Evolutionary conservation across 1,140 invertebrate genomes (phyloP).

Genomic region (Drosophila tani): DNA sequence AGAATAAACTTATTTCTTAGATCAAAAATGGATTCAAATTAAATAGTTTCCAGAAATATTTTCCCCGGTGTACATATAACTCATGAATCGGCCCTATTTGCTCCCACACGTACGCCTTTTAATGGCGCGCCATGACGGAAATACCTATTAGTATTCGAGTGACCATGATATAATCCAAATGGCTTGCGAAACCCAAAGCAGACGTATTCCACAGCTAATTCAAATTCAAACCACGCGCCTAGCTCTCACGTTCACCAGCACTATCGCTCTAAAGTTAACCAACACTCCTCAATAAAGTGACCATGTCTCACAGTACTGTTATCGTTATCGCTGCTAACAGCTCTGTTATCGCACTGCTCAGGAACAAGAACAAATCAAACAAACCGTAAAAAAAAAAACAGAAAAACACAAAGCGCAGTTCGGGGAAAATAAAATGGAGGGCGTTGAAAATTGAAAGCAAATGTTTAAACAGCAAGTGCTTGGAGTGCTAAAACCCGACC

Average conservation of each 20-base stretch:
- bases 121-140: conserved; percentile 73
- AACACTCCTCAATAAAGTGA: conserved; percentile 7
- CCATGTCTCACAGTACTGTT: neutral
- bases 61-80: conserved; percentile 22
- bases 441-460: conserved; percentile 25
- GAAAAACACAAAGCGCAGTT: conserved; percentile 21
- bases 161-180: conserved; percentile 72
- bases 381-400: conserved; percentile 24
- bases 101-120: conserved; percentile 57
- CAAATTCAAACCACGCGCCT: conserved; percentile 66
- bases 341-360: neutral
- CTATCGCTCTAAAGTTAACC: neutral
- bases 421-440: conserved; percentile 3
- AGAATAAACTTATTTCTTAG: neutral
- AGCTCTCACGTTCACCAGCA: conserved; percentile 1
- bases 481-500: conserved; percentile 4
- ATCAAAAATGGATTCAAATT: no score
- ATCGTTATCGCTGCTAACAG: conserved; percentile 12
- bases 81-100: conserved; percentile 36
- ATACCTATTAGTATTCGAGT: conserved; percentile 68
- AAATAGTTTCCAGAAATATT: neutral
- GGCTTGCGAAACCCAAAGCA: conserved; percentile 60
- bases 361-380: conserved; percentile 29
- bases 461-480: conserved; percentile 28
- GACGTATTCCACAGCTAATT: conserved; percentile 41